A percentile compares a stretch with the other conserved stretches of the same genome.
phyloP scores from a whole-genome alignment of 2,888 invertebrate genomes.

The Spialia ferax region DNA sequence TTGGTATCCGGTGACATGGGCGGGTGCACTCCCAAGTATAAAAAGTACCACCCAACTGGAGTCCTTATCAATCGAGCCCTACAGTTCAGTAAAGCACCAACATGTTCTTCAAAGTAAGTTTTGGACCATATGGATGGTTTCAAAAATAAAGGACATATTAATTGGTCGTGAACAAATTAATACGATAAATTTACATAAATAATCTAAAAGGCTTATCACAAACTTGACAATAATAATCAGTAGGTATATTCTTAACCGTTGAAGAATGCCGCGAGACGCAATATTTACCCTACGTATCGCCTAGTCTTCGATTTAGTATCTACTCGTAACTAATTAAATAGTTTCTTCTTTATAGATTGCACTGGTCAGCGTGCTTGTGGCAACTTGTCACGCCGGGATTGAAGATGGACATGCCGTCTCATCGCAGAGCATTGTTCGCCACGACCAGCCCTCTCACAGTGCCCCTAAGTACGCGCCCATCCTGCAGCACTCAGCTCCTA shows the following conservation, averaged over 20 bases:
- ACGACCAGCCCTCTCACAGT: constrained; percentile 67
- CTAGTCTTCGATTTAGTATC: too few species aligned
- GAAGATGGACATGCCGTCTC: constrained; percentile 70
- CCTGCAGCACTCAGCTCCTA: constrained; percentile 51
- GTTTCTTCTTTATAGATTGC: constrained; percentile 63
- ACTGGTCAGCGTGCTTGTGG: constrained; percentile 73
- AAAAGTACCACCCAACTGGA: constrained; percentile 72
- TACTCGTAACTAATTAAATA: background rate
- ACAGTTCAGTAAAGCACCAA: constrained; percentile 67
- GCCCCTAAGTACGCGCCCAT: constrained; percentile 55
- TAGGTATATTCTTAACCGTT: too few species aligned
- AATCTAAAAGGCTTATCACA: background rate
- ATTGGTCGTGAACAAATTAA: too few species aligned
- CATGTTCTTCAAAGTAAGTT: constrained; percentile 80
- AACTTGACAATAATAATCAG: too few species aligned
- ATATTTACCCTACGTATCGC: too few species aligned
- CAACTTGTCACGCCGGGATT: constrained; percentile 75
- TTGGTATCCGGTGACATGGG: constrained; percentile 68
- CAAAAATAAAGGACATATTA: too few species aligned
- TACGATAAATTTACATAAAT: constrained; percentile 15
- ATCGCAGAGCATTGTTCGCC: constrained; percentile 76
- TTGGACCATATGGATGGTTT: background rate
- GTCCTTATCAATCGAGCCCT: constrained; percentile 73
- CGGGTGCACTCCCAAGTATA: constrained; percentile 66
- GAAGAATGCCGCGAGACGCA: too few species aligned